Conservation (phyloP, 2,113 vertebrate genomes). For the Alouatta palliata region DNA sequence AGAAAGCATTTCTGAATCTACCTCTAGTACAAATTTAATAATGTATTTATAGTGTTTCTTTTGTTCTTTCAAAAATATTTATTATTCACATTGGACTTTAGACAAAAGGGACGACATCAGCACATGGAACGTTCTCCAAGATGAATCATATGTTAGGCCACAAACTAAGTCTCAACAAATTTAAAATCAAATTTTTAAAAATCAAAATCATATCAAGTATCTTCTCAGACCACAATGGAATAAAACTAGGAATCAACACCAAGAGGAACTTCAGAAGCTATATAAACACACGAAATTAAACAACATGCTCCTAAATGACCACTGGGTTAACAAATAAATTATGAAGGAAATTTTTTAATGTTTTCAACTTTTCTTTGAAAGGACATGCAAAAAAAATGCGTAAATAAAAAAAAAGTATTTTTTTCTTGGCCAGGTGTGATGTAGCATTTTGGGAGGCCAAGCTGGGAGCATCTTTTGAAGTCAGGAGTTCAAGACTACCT, state of each 20-base stretch:
- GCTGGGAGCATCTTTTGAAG: no score
- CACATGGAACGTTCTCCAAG: not conserved
- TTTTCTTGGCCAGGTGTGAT: no score
- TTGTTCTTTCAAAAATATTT: constrained; percentile 5
- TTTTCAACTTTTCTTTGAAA: no score
- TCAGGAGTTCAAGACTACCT: no score
- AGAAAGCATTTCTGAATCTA: not conserved
- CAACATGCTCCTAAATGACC: not conserved
- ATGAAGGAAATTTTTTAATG: not conserved
- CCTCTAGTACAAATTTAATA: not conserved
- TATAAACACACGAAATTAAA: not conserved
- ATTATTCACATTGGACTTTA: not conserved
- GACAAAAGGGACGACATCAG: not conserved
- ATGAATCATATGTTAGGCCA: not conserved
- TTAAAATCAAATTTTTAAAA: not conserved
- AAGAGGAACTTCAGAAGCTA: not conserved
- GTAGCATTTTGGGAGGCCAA: no score
- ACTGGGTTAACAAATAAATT: not conserved
- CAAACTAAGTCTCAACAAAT: not conserved
- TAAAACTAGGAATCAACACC: not conserved
- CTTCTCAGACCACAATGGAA: not conserved
- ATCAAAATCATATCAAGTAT: not conserved
- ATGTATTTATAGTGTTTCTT: not conserved
- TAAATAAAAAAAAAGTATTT: no score
- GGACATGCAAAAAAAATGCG: no score